Percentiles rank a stretch among this genome's conserved stretches.
Evolutionary conservation across 2,113 vertebrate species (phyloP).

Genomic region (Puffinus mauretanicus): DNA sequence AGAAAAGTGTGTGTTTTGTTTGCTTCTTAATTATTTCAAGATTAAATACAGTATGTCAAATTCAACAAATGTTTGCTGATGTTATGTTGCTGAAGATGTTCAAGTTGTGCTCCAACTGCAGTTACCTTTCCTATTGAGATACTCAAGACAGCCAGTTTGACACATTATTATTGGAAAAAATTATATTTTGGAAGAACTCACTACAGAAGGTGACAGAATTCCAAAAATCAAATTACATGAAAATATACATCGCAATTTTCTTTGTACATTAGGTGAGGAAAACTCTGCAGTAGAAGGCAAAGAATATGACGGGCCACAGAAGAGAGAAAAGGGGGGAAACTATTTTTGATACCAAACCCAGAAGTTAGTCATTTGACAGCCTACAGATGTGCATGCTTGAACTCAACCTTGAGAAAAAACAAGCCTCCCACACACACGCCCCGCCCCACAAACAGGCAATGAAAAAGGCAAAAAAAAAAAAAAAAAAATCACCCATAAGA

Average conservation of each 20-base stretch:
- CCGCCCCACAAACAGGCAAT: constrained; percentile 62
- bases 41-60: neutral
- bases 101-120: neutral
- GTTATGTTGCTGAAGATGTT: neutral
- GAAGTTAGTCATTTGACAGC: constrained; percentile 76
- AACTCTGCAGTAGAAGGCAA: constrained; percentile 78
- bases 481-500: constrained; percentile 63
- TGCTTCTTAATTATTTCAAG: neutral
- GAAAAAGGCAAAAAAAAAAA: constrained; percentile 5
- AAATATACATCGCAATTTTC: constrained; percentile 99
- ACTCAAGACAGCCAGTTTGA: constrained; percentile 74
- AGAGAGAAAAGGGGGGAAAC: constrained; percentile 52
- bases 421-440: constrained; percentile 9
- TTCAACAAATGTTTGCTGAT: neutral
- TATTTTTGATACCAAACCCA: constrained; percentile 78
- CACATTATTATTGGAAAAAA: constrained; percentile 89
- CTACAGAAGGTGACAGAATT: constrained; percentile 95
- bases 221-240: constrained; percentile 95
- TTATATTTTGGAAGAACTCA: constrained; percentile 98
- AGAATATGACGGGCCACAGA: constrained; percentile 59
- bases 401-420: constrained; percentile 75
- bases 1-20: neutral
- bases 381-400: constrained; percentile 85
- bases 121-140: constrained; percentile 29
- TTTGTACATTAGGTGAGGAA: constrained; percentile 94